These are phyloP conservation scores for Chiridota heheva DNA, from an alignment of 35 echinoderm and acorn worm species.

Conservation along the genomic window DNA sequence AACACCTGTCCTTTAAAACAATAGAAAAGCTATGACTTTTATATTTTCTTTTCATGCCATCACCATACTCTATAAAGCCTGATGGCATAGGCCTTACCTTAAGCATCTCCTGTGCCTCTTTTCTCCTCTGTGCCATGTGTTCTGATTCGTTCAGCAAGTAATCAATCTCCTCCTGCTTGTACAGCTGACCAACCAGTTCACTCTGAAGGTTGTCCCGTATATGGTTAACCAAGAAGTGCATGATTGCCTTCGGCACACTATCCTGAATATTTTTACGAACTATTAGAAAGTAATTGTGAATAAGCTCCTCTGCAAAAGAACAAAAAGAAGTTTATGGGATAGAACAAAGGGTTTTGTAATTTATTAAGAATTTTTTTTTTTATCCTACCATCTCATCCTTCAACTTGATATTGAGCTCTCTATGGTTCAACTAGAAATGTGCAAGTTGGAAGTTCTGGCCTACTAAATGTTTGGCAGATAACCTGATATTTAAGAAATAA, in stretches of 20 bases:
- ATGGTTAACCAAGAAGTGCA: constrained; percentile 97
- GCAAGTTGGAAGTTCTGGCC: too few species aligned
- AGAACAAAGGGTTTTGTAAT: background rate
- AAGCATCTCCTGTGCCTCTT: constrained; percentile 97
- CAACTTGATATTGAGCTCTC: too few species aligned
- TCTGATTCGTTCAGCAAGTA: constrained; percentile 88
- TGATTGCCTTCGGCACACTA: constrained; percentile 97
- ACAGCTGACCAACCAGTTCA: constrained; percentile 87
- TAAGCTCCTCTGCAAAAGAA: constrained; percentile 74
- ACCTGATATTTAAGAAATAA: too few species aligned
- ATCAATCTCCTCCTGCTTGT: constrained; percentile 84
- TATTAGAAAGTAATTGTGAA: constrained; percentile 93
- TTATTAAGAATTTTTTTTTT: background rate
- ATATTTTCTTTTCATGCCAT: too few species aligned
- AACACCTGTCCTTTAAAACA: too few species aligned
- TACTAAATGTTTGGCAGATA: too few species aligned
- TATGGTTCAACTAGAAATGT: too few species aligned
- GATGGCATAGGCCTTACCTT: constrained; percentile 48
- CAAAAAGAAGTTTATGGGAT: constrained; percentile 2
- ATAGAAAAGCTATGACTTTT: too few species aligned
- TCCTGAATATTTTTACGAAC: constrained; percentile 99
- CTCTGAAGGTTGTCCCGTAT: constrained; percentile 91
- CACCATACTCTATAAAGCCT: background rate
- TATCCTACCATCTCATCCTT: background rate
- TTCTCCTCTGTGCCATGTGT: constrained; percentile 91